Evolutionary conservation across 1,140 invertebrate genomes (phyloP), one percentile per base, ranked within the genome.

Genomic region (Periplaneta americana): DNA sequence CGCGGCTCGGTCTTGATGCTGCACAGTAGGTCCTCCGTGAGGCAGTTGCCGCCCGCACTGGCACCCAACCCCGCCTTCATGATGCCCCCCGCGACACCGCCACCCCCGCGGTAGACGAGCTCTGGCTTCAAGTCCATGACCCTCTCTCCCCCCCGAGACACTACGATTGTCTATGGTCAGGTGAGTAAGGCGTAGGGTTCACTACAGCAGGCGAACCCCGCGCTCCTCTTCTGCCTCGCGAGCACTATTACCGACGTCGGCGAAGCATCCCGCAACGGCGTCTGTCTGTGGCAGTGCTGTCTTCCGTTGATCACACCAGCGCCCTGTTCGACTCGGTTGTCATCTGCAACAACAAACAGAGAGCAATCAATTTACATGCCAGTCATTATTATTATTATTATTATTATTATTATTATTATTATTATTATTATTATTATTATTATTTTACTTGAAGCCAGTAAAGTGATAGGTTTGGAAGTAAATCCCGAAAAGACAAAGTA

Each of bases 1-100:
- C 84, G 82, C 34, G 85, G 84, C 78, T 86, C 85, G 77, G 85
- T 82, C 82, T 86, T 86, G 13, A 86, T 82, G n/a, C 37, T 74
- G n/a, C 81, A 18, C 32, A 80, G 17, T 0, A 48, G 80, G 75
- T 81, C 17, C 35, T 82, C 81, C 48, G 79, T 74, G 31, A 17
- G 57, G 66, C 57, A n/a, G 17, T 28, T 74, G 48, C 79, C 31
- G 18, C 18, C 10, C 2, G 34, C 31, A 35, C 32, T 76, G 32
- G 33, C 81, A 8, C 75, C 76, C 15, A 76, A 75, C 28, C 80
- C 78, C 17, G 76, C 75, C 37, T 75, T 82, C 13, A 79, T 37
- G 34, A 78, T 66, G 80, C 75, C 18, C 75, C 79, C 31, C n/a
- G 35, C 37, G 34, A 57, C 31, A 28, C 75, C 75, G 36, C 79